Evolutionary conservation across 2,113 vertebrate genomes (phyloP), one percentile per base, ranked within the genome.

Genomic region (Onychorhynchus coronatus): DNA sequence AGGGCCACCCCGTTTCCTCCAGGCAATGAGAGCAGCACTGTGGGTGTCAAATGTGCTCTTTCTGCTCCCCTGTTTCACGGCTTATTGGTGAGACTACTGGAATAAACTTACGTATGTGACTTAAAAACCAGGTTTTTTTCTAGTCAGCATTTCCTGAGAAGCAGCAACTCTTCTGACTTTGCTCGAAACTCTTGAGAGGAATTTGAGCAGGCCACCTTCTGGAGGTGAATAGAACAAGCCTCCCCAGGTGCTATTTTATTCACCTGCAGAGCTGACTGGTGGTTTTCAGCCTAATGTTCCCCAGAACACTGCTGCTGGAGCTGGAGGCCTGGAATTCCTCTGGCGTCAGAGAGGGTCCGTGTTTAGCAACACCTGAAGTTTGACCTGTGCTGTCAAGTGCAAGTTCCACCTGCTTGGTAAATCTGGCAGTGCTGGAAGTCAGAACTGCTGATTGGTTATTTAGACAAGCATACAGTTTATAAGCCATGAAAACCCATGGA

Each of bases 331-430:
- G 33, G n/a, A 22, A 11, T 33, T 37, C 55, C 75, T 72, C 53
- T 47, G 61, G n/a, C 9, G 14, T 37, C 2, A 0, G 2, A 14
- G 62, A 35, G 33, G 18, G 7, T 37, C 22, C 0, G 1, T 33
- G 25, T 20, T 49, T 3, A 52, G 71, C 70, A 12, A 1, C 27
- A 20, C 21, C 55, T 10, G 41, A 39, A 39, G 23, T 33, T 33
- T 66, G 68, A 21, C 12, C 47, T 46, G 28, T 67, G 20, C 11
- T 6, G 41, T 18, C 27, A 73, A 24, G 25, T 12, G 50, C 44
- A 35, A 2, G 30, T 63, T 78, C 65, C 23, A 19, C 37, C n/a
- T 61, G 7, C 25, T 24, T 53, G 41, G 65, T 30, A 61, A n/a
- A 18, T 12, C 52, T 8, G 10, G 6, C 31, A 47, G 30, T 73